phyloP scores from a whole-genome alignment of 2,888 invertebrate species.

The Pheosia gnoma region DNA sequence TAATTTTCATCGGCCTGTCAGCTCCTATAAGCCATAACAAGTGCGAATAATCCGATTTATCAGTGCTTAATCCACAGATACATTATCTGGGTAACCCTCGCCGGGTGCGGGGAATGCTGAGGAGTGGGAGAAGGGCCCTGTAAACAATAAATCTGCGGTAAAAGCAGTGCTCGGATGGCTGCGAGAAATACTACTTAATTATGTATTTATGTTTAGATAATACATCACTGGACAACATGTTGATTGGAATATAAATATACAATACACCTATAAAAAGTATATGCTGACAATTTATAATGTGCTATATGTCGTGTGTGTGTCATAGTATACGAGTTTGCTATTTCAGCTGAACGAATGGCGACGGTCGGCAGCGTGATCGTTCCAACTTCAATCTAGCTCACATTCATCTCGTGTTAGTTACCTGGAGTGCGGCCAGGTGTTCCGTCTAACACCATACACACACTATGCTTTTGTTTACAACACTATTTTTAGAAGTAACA shows the following conservation, averaged over 20 bases:
- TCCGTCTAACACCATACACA: too few relatives aligned
- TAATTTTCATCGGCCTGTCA: neutral
- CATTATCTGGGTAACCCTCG: conserved; percentile 5
- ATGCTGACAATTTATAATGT: neutral
- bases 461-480: too few relatives aligned
- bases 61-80: conserved; percentile 10
- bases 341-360: neutral
- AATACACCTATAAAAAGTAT: too few relatives aligned
- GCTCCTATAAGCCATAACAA: conserved; percentile 19
- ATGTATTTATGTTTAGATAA: too few relatives aligned
- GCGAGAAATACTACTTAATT: too few relatives aligned
- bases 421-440: neutral
- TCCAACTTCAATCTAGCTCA: neutral
- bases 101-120: neutral
- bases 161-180: conserved; percentile 3
- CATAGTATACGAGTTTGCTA: neutral
- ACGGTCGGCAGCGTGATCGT: neutral
- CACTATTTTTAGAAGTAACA: too few relatives aligned
- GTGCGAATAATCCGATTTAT: conserved; percentile 24
- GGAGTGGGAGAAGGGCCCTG: conserved; percentile 5
- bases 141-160: conserved; percentile 28
- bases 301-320: neutral
- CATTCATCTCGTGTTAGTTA: neutral
- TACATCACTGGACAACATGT: too few relatives aligned
- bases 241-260: too few relatives aligned